Conservation (phyloP, 2,888 invertebrate species). For the Leptinotarsa rubiginosa region DNA sequence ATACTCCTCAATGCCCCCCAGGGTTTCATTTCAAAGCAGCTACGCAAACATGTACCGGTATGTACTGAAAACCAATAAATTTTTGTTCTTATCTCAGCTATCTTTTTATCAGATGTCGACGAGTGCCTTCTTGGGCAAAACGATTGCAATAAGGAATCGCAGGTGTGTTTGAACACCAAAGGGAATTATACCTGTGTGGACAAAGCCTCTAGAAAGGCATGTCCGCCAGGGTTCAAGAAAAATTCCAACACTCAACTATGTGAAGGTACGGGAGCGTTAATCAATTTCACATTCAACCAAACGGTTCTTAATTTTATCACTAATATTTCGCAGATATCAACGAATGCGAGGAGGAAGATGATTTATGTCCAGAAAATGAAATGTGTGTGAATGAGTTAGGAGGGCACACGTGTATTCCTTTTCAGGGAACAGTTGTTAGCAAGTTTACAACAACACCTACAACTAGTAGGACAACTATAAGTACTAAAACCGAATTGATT, state of each 20-base stretch:
- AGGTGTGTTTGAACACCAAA: slow-evolving; percentile 78
- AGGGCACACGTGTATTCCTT: slow-evolving; percentile 73
- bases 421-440: slow-evolving; percentile 17
- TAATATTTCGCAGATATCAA: slow-evolving; percentile 74
- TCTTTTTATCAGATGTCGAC: slow-evolving; percentile 73
- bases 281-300: too few species aligned
- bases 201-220: slow-evolving; percentile 72
- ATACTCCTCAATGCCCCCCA: slow-evolving; percentile 60
- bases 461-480: slow-evolving; percentile 33
- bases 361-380: slow-evolving; percentile 71
- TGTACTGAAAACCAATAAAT: slow-evolving; percentile 6
- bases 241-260: slow-evolving; percentile 69
- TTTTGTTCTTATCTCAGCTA: background rate
- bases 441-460: slow-evolving; percentile 37
- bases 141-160: slow-evolving; percentile 75
- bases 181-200: slow-evolving; percentile 79
- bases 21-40: slow-evolving; percentile 63
- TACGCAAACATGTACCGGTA: slow-evolving; percentile 61
- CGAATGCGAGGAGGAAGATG: slow-evolving; percentile 76
- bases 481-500: slow-evolving; percentile 34
- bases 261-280: slow-evolving; percentile 66
- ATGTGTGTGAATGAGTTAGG: slow-evolving; percentile 78
- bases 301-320: background rate
- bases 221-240: slow-evolving; percentile 75
- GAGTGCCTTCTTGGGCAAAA: slow-evolving; percentile 76